Evolutionary conservation across 2,113 vertebrate species (phyloP).

Genomic region (Psittacus erithacus): DNA sequence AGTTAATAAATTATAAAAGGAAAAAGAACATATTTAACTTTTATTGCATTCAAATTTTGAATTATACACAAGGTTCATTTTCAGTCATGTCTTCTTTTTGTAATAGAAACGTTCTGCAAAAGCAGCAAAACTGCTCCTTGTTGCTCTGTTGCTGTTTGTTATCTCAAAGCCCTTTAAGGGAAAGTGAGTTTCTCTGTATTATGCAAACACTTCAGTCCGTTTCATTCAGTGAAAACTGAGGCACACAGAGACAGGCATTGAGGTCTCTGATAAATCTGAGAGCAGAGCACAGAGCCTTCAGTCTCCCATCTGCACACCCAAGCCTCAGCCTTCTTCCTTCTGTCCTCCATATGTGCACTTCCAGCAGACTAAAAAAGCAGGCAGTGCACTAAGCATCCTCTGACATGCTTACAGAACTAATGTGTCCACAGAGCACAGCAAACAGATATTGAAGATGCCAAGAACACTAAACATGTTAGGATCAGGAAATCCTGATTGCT

Average conservation of each 20-base stretch:
- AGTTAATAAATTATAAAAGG: neutral
- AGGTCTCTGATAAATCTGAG: neutral
- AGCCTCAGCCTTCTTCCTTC: neutral
- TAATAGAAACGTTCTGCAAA: neutral
- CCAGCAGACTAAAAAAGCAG: neutral
- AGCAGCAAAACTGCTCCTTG: neutral
- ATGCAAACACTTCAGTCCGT: neutral
- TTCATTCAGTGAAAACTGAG: neutral
- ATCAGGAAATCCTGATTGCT: conserved; percentile 19
- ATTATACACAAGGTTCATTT: neutral
- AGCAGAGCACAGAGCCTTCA: neutral
- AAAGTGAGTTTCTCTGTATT: neutral
- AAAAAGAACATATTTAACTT: neutral
- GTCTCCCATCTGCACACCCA: neutral
- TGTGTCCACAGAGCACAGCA: neutral
- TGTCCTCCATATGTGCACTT: neutral
- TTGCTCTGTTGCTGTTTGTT: neutral
- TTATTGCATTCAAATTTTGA: neutral
- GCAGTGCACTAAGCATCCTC: neutral
- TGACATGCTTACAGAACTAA: neutral
- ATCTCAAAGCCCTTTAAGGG: neutral
- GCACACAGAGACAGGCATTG: neutral
- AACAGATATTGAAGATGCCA: neutral
- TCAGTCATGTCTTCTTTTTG: neutral
- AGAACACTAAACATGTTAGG: neutral